Evolutionary conservation across 2,113 vertebrate species (phyloP).

Genomic region (Melanostigma gelatinosum): DNA sequence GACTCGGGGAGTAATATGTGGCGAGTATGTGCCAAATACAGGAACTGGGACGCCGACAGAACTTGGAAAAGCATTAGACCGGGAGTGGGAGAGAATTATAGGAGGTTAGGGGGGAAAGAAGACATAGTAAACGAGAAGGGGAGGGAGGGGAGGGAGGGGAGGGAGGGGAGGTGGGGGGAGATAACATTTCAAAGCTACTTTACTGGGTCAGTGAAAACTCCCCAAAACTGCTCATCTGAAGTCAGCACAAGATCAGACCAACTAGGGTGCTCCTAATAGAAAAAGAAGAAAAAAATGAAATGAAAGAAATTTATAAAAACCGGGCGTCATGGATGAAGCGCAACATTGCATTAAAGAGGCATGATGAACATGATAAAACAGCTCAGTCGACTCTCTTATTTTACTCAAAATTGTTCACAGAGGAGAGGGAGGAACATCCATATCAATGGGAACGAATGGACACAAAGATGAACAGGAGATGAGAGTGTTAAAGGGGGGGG

Average conservation of each 20-base stretch:
- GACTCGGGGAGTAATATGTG: slow-evolving; percentile 64
- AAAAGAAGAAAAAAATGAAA: neutral
- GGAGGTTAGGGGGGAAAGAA: slow-evolving; percentile 63
- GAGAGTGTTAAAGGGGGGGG: slow-evolving; percentile 7
- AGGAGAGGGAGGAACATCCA: slow-evolving; percentile 26
- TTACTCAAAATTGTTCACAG: slow-evolving; percentile 46
- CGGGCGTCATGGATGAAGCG: slow-evolving; percentile 25
- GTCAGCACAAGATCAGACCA: slow-evolving; percentile 60
- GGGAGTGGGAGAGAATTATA: slow-evolving; percentile 62
- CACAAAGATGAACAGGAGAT: slow-evolving; percentile 16
- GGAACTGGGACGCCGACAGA: slow-evolving; percentile 61
- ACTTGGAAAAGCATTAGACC: slow-evolving; percentile 65
- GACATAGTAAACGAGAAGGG: slow-evolving; percentile 54
- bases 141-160: no score
- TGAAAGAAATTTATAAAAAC: slow-evolving; percentile 36
- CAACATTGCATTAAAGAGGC: slow-evolving; percentile 50
- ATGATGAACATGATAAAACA: slow-evolving; percentile 35
- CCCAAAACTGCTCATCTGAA: slow-evolving; percentile 57
- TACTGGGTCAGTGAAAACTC: slow-evolving; percentile 67
- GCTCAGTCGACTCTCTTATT: slow-evolving; percentile 33
- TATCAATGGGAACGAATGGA: slow-evolving; percentile 38
- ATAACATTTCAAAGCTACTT: slow-evolving; percentile 68
- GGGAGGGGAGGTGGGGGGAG: neutral
- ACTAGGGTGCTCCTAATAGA: slow-evolving; percentile 33
- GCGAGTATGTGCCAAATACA: slow-evolving; percentile 59